phyloP scores from a whole-genome alignment of 2,113 vertebrate genomes.

The Mixornis gularis region DNA sequence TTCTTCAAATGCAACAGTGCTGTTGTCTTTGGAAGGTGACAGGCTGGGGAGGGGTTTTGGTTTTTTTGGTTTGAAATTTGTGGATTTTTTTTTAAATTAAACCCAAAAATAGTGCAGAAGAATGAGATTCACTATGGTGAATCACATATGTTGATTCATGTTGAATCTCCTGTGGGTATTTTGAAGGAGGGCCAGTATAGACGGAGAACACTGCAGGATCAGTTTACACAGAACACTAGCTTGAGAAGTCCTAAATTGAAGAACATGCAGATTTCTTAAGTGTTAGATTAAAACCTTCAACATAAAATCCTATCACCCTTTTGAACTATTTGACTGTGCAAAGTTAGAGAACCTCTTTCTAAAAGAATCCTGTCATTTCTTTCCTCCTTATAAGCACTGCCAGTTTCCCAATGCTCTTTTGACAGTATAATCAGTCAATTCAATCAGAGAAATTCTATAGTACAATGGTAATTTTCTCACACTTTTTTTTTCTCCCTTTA shows the following conservation, averaged over 20 bases:
- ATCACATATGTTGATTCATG: not conserved
- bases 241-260: constrained; percentile 32
- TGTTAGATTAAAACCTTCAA: constrained; percentile 56
- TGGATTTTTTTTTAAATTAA: not conserved
- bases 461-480: constrained; percentile 83
- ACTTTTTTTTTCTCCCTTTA: constrained; percentile 71
- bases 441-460: constrained; percentile 84
- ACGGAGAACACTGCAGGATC: not conserved
- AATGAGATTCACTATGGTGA: not conserved
- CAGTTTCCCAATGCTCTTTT: constrained; percentile 69
- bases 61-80: not conserved
- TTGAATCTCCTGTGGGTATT: not conserved
- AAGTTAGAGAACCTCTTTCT: constrained; percentile 58
- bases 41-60: not conserved
- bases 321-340: constrained; percentile 63
- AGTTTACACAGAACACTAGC: not conserved
- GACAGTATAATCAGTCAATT: constrained; percentile 84
- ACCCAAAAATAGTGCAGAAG: not conserved
- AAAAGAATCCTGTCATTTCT: constrained; percentile 63
- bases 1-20: not conserved
- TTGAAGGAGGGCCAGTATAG: not conserved
- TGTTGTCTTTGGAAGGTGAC: not conserved
- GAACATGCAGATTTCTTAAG: constrained; percentile 35
- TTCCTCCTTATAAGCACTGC: constrained; percentile 57
- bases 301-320: constrained; percentile 47